Evolutionary conservation across 2,888 invertebrate species (phyloP).

Genomic region (Isoperla grammatica): DNA sequence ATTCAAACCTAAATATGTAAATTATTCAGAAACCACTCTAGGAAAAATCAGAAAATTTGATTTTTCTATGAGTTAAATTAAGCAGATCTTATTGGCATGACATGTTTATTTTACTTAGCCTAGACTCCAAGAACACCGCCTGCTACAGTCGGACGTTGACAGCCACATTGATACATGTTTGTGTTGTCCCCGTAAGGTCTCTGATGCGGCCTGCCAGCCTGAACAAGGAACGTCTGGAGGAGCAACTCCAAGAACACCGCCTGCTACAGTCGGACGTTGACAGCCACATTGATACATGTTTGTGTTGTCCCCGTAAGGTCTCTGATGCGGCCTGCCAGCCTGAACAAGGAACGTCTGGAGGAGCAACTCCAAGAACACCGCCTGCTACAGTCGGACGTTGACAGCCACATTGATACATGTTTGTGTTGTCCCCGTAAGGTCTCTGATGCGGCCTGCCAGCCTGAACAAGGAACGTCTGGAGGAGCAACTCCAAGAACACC

Average conservation of each 20-base stretch:
- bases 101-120: too few species aligned
- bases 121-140: conserved; percentile 76
- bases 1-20: too few species aligned
- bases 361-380: conserved; percentile 87
- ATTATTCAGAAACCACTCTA: too few species aligned
- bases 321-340: conserved; percentile 75
- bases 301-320: too few species aligned
- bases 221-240: conserved; percentile 76
- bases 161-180: too few species aligned
- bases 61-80: too few species aligned
- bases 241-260: conserved; percentile 83
- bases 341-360: conserved; percentile 77
- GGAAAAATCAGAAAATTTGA: too few species aligned
- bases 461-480: conserved; percentile 77
- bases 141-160: conserved; percentile 76
- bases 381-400: conserved; percentile 73
- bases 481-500: conserved; percentile 84
- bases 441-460: conserved; percentile 75
- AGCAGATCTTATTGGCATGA: too few species aligned
- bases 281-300: too few species aligned
- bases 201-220: conserved; percentile 80
- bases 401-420: too few species aligned
- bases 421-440: too few species aligned
- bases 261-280: conserved; percentile 75
- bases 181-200: too few species aligned